A percentile compares a stretch with the other conserved stretches of the same genome.
These are phyloP conservation scores for Cecropterus lyciades DNA, from an alignment of 1,140 invertebrate species.

Conservation along the genomic window DNA sequence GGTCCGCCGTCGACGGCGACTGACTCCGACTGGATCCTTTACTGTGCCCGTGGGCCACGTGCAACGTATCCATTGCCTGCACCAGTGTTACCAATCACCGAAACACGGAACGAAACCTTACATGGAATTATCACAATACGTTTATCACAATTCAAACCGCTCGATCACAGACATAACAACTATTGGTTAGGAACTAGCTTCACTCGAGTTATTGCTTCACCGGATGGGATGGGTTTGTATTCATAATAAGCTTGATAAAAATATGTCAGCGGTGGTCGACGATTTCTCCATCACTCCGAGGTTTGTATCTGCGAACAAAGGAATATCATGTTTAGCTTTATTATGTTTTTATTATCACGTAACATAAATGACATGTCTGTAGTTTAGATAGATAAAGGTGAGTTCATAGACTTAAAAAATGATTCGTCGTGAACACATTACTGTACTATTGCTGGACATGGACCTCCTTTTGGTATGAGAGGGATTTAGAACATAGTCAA, in stretches of 20 bases:
- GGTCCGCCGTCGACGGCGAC: constrained; percentile 73
- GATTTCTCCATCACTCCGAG: constrained; percentile 41
- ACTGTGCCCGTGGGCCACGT: constrained; percentile 68
- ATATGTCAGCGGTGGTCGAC: constrained; percentile 38
- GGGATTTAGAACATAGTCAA: no score
- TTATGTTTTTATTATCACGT: constrained; percentile 1
- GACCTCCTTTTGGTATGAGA: no score
- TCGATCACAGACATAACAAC: constrained; percentile 39
- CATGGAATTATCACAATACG: constrained; percentile 49
- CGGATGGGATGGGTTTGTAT: constrained; percentile 33
- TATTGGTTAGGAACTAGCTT: constrained; percentile 40
- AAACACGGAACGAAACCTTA: constrained; percentile 36
- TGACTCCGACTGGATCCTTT: constrained; percentile 78
- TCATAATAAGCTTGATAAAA: constrained; percentile 47
- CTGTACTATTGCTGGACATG: no score
- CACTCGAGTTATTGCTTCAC: constrained; percentile 35
- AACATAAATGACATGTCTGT: no score
- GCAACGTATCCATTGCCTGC: constrained; percentile 67
- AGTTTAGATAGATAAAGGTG: no score
- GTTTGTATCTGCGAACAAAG: constrained; percentile 42
- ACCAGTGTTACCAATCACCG: constrained; percentile 8
- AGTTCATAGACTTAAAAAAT: no score
- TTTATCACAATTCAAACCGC: constrained; percentile 29
- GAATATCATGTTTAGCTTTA: constrained; percentile 9
- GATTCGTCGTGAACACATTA: no score